Base-by-base conservation (phyloP, 2,113 vertebrate genomes). In the Terrapene triunguis region DNA sequence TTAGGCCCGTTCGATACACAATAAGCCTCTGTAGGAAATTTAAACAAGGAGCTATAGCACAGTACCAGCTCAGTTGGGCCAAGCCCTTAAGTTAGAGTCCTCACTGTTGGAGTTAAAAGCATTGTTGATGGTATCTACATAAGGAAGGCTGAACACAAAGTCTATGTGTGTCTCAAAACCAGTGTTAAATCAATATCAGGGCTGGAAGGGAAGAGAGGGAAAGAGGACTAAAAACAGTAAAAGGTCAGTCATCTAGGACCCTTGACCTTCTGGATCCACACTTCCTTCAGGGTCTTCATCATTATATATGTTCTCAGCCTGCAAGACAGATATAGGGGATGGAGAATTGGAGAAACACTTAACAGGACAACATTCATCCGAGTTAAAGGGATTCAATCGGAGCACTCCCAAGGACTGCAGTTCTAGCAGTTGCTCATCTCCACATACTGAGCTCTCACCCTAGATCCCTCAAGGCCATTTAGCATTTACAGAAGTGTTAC, bases 231-330 rank as follows among this genome's bases (percentile, higher is more conserved):
- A 95, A 86, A 95, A 82, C 50, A 88, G 76, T 89, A 76, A 80
- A 54, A 83, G 59, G 93, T 44, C 62, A 85, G 86, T 57, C 12
- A 38, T 98, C 94, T 99, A 99, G 85, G 98, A 99, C 59, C 98
- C 98, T 92, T 99, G 99, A 78, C 99, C 99, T 97, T 99, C 99
- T 11, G 99, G 98, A 98, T 99, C 99, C 97, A 99, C 99, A 0
- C 99, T 99, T 80, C 99, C 99, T 96, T 99, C 99, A 51, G 99
- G 99, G 96, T 99, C 99, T 98, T 99, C 99, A 72, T 99, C 99
- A 7, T 99, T 99, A 95, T 99, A 99, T 95, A 99, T 99, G 97
- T 99, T 99, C 98, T 99, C 99, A 50, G 99, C 99, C 99, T 99
- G 98, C n/a, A 94, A 25, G 57, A 98, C 87, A 93, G 81, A 69